Base-by-base conservation (phyloP, 2,113 vertebrate species). In the Leucosticte australis region DNA sequence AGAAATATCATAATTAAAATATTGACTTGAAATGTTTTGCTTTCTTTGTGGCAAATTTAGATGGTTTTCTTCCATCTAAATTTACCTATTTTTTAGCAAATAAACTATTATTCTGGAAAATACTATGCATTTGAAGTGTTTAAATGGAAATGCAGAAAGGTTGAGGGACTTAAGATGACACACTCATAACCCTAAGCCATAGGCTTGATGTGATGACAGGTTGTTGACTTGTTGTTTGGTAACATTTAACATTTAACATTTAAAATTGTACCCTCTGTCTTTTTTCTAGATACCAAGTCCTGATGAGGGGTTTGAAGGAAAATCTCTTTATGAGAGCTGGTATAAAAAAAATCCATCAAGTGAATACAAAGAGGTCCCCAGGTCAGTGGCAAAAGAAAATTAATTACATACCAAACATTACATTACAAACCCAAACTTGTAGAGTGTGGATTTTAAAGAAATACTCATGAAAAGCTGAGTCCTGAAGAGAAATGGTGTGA, bases 261-360 rank as follows among this genome's bases (percentile, higher is more conserved):
- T 88, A 59, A 81, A 92, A 74, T 31, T 67, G 6, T 81, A 53
- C 22, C 16, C 22, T 94, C 70, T 89, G 9, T 82, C 33, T 87
- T 92, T 77, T 77, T 42, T 67, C 23, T 89, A 99, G 99, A 98
- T 99, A 83, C 80, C 86, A 83, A 99, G 99, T 87, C 99, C 99
- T 21, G 99, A 99, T 89, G 98, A 98, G 35, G 99, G 98, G 13
- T 99, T 99, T 96, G 98, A 99, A 96, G 98, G 97, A n/a, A 97
- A 98, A 93, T 99, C 98, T 94, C 98, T 99, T 42, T 99, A 98
- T 84, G 98, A 99, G 64, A 99, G 99, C 91, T 99, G 99, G 99
- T 98, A 98, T 76, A 96, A 98, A 89, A 99, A 98, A 90, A 98
- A 98, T 97, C 62, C 98, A 85, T 98, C 98, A 28, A 87, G 31